Base-by-base conservation (phyloP, 2,888 invertebrate genomes). In the Nipponacmea schrenckii region DNA sequence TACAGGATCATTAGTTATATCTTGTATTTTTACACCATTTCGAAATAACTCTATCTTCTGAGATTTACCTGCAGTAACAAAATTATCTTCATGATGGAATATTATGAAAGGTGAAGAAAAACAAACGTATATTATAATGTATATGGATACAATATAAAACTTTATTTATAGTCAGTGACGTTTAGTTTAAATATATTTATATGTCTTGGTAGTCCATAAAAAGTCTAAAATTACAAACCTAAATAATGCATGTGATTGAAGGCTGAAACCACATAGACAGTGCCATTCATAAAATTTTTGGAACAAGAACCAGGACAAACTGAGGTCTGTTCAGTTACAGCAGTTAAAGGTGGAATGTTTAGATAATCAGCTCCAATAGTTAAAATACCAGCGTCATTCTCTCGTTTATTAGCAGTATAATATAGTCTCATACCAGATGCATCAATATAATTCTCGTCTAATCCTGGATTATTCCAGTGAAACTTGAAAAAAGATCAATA, bases 241-340 rank as follows among this genome's bases (percentile, higher is more conserved):
- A 81, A 27, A 45, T 79, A 79, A 65, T 83, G 83, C 83, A 83
- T 83, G 67, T 83, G 82, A 65, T 82, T 81, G 10, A 73, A 14
- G 10, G 75, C 80, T 4, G 65, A 65, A 17, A 75, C 70, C 2
- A 83, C 65, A 48, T 76, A 62, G 15, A 82, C 70, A 0, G 74
- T 45, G 4, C 46, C 73, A 14, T 27, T 69, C 69, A 80, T 70
- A 1, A 73, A 17, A 20, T 62, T 17, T 24, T 50, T 64, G 24
- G 74, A 76, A 50, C 75, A 77, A 7, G 66, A 39, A 45, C 31
- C 39, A 7, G 73, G 26, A 62, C 79, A 79, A 1, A 62, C 64
- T 0, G 65, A 69, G 4, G 56, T 39, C 2, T 71, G 69, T 39
- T 63, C 67, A 24, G 72, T 67, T 31, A 62, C 68, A 3, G 67